Evolutionary conservation across 2,888 invertebrate genomes (phyloP).

Genomic region (Antitype chi): DNA sequence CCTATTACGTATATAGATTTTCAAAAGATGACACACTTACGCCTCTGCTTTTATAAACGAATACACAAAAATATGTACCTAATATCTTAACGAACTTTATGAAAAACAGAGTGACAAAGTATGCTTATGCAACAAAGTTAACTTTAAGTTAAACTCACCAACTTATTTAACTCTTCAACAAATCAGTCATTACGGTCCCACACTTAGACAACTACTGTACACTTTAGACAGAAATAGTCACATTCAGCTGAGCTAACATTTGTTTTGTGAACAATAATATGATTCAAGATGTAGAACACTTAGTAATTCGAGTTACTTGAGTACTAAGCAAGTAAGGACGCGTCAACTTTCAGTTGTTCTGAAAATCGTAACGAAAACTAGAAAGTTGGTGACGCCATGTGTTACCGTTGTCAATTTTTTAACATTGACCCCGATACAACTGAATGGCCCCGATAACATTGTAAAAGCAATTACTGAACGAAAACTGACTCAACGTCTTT

Average conservation of each 20-base stretch:
- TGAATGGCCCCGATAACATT: constrained; percentile 30
- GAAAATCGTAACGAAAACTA: constrained; percentile 43
- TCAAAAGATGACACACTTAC: constrained; percentile 37
- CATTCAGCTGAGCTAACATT: constrained; percentile 69
- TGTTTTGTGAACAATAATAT: constrained; percentile 59
- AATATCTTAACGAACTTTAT: not conserved
- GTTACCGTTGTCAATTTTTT: constrained; percentile 49
- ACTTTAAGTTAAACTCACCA: constrained; percentile 33
- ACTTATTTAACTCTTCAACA: constrained; percentile 1
- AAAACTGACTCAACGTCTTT: constrained; percentile 13
- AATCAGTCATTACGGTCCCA: constrained; percentile 9
- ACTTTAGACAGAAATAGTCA: constrained; percentile 43
- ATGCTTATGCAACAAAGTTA: constrained; percentile 9
- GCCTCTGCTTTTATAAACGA: not conserved
- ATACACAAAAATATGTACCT: not conserved
- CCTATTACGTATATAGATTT: not conserved
- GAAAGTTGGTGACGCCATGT: constrained; percentile 56
- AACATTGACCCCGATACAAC: constrained; percentile 52
- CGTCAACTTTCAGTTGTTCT: constrained; percentile 47
- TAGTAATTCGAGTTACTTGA: constrained; percentile 20
- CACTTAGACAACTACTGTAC: constrained; percentile 38
- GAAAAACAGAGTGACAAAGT: not conserved
- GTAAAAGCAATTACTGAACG: constrained; percentile 27
- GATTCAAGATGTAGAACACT: constrained; percentile 59
- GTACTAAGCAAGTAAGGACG: constrained; percentile 22